Base-by-base conservation (phyloP, 2,888 invertebrate genomes). In the Parelbella ahira region DNA sequence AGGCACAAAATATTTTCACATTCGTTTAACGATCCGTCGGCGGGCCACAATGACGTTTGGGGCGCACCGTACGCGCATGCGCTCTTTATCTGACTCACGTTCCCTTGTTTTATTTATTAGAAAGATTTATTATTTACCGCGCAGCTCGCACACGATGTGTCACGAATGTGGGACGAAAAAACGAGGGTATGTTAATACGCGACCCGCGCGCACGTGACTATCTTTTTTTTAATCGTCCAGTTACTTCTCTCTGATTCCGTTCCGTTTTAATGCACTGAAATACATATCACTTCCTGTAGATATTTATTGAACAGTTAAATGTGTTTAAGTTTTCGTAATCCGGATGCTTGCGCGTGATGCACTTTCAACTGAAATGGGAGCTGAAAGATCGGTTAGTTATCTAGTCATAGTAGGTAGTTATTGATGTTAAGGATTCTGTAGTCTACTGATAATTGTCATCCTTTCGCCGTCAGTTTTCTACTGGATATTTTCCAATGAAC, bases 51-150 rank as follows among this genome's bases (percentile, higher is more conserved):
- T 78, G 69, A 69, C 76, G 75, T 75, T 79, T 75, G 69, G 72
- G 73, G 89, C 89, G 51, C 88, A 90, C 86, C 82, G 63, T 83
- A 83, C 51, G 76, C 89, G 57, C 72, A 72, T 61, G 82, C 83
- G 53, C 79, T 74, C 59, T 80, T 86, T 84, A 84, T 84, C 82
- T 83, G 62, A 53, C 81, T 79, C 87, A 84, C 84, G 87, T 84
- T 78, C 74, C 79, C 77, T 78, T 84, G 81, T 83, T 86, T 83
- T 84, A 86, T 84, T 86, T 86, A 87, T 86, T 87, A 84, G 84
- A 83, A 81, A 81, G 80, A 86, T 86, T 86, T 86, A 84, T 86
- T 86, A 84, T 84, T 86, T 83, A 83, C 84, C 76, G 63, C 72
- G 65, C 62, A 63, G 82, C 83, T 71, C 86, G 71, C 86, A 84